Base-by-base conservation (phyloP, 2,797 vertebrate species). In the Thaleichthys pacificus region DNA sequence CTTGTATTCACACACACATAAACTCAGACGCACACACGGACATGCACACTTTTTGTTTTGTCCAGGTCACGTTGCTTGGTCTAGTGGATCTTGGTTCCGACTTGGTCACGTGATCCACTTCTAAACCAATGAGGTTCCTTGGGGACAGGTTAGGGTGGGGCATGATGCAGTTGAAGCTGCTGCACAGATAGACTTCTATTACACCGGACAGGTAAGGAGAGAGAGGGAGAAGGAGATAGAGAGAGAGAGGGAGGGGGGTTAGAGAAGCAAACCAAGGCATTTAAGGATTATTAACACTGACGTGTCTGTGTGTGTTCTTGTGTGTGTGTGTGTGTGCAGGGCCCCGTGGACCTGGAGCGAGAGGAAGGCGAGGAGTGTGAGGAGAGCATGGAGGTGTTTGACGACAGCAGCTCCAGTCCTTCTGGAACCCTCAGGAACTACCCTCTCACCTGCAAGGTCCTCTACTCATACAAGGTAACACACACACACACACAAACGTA, bases 351-450 rank as follows among this genome's bases (percentile, higher is more conserved):
- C 76, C 81, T 95, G 38, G 97, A 98, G 71, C 93, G 94, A 65
- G 97, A 97, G 60, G 97, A 97, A 78, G 95, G 95, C 3, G 97
- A 99, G 81, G 97, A 99, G 84, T 92, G 95, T 75, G 97, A 99
- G 75, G 97, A 99, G 85, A 98, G 95, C 81, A 96, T 98, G 97
- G 97, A 99, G 85, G 95, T 94, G 64, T 97, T 97, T 73, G 97
- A 98, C 67, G 97, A 99, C 89, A 98, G 97, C 90, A 97, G 96
- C 78, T 98, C 96, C 62, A 98, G 97, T 80, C 97, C 97, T 66
- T 99, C 97, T 21, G 97, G 97, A 73, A 99, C 97, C 28, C 92
- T 98, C 49, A 92, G 97, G 80, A 98, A 97, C 88, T 99, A 99
- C 65, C 97, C 97, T 0, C 93, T 99, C 72, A 99, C 97, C 86